Base-by-base conservation (phyloP, 2,888 invertebrate species). In the Limnephilus marmoratus region DNA sequence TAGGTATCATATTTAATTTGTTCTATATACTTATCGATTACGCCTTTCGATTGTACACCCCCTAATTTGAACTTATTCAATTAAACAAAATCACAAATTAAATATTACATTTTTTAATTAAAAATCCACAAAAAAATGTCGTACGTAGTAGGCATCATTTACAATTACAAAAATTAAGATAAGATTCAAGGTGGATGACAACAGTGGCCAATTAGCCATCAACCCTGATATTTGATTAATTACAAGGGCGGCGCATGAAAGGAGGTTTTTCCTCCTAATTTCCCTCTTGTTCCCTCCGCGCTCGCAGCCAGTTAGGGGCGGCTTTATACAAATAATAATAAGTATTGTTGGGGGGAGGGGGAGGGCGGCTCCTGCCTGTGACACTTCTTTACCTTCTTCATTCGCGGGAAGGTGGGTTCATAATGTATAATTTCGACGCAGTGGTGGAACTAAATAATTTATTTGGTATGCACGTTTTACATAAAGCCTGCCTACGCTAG, bases 311-410 rank as follows among this genome's bases (percentile, higher is more conserved):
- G 86, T 86, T 45, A 86, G 86, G 86, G 86, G 45, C 3, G 12
- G 86, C 49, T 41, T n/a, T 13, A 45, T 45, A 68, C 29, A 88
- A 68, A 68, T 68, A 68, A 68, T 68, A 80, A 53, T 68, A 68
- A 82, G 81, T 13, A 68, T 68, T 68, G 34, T 80, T 29, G 82
- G 53, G 37, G 87, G 82, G 31, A 89, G 31, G 80, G 37, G 87
- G 82, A 41, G 90, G 31, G 80, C 12, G 41, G 45, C 31, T 81
- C 81, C 93, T 93, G 93, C 88, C 92, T n/a, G 93, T 93, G 93
- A 93, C 93, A 93, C 93, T 93, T 93, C 93, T 93, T 92, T 93
- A 93, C 93, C 93, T 93, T 92, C 93, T 93, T 93, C 93, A 93
- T 90, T 82, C 87, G 85, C 82, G 85, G 90, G 18, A 92, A 92